Conservation (phyloP, 2,797 vertebrate genomes). For the Poecile montanus region DNA sequence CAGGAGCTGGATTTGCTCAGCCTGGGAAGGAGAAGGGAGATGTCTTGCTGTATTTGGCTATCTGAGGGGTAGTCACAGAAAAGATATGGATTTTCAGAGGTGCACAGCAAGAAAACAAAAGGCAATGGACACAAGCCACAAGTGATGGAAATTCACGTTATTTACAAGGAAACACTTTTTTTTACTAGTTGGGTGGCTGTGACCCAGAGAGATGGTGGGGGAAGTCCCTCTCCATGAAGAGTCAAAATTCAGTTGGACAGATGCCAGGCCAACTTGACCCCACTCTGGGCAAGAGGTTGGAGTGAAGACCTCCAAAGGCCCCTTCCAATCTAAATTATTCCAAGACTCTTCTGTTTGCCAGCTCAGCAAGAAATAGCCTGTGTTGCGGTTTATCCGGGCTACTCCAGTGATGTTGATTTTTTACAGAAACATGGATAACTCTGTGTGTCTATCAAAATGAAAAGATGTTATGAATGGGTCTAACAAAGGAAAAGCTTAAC, state of each 20-base stretch:
- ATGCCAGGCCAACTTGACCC: not conserved
- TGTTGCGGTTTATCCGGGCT: not conserved
- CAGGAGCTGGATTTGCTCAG: not conserved
- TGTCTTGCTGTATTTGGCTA: not conserved
- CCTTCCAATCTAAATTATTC: not conserved
- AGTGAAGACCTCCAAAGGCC: not conserved
- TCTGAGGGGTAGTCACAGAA: not conserved
- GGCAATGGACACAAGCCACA: not conserved
- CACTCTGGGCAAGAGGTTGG: not conserved
- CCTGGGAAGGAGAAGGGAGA: not conserved
- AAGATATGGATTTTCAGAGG: not conserved
- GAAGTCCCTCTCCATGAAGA: not conserved
- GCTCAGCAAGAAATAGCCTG: not conserved
- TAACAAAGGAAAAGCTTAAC: not conserved
- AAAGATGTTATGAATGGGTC: not conserved
- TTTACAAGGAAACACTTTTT: not conserved
- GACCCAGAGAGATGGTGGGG: not conserved
- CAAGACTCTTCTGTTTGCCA: not conserved
- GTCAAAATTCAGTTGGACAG: not conserved
- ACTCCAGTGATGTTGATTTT: not conserved
- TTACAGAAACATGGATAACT: not conserved
- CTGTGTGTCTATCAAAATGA: not conserved
- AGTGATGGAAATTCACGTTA: not conserved
- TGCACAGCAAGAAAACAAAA: not conserved
- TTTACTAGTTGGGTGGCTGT: not conserved